Conservation (phyloP, 2,113 vertebrate genomes). For the Trogon surrucura region DNA sequence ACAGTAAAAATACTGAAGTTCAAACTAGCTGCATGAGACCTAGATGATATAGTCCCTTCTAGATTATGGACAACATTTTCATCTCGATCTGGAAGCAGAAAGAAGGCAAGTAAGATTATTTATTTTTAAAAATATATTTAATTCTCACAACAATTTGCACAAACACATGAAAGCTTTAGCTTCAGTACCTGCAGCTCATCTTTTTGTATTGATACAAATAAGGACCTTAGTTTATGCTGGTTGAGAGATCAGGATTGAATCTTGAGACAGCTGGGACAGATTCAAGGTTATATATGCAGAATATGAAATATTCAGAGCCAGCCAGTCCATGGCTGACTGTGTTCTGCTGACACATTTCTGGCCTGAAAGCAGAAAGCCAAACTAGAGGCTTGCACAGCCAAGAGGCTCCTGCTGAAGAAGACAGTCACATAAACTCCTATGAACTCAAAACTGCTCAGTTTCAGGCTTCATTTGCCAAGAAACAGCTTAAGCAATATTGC, state of each 20-base stretch:
- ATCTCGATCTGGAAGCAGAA: not conserved
- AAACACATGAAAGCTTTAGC: not conserved
- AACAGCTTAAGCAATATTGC: slow-evolving; percentile 29
- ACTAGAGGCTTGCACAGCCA: slow-evolving; percentile 18
- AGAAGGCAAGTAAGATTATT: not conserved
- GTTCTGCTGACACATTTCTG: slow-evolving; percentile 67
- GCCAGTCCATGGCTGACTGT: slow-evolving; percentile 28
- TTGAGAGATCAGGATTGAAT: slow-evolving; percentile 42
- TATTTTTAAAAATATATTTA: not conserved
- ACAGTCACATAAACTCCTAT: slow-evolving; percentile 37
- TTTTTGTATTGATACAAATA: not conserved
- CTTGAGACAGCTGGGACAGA: slow-evolving; percentile 53
- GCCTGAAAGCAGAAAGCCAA: slow-evolving; percentile 42
- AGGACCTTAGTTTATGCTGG: not conserved
- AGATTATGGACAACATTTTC: not conserved
- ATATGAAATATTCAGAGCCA: slow-evolving; percentile 55
- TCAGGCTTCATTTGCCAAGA: slow-evolving; percentile 46
- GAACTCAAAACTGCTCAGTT: slow-evolving; percentile 51
- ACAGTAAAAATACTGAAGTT: not conserved
- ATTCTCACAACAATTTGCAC: not conserved
- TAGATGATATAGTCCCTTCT: not conserved
- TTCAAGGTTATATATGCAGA: slow-evolving; percentile 57
- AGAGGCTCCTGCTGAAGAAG: slow-evolving; percentile 46
- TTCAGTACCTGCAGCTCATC: not conserved
- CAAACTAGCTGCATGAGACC: not conserved